phyloP scores from a whole-genome alignment of 2,888 invertebrate species.

The Xylocampa areola region DNA sequence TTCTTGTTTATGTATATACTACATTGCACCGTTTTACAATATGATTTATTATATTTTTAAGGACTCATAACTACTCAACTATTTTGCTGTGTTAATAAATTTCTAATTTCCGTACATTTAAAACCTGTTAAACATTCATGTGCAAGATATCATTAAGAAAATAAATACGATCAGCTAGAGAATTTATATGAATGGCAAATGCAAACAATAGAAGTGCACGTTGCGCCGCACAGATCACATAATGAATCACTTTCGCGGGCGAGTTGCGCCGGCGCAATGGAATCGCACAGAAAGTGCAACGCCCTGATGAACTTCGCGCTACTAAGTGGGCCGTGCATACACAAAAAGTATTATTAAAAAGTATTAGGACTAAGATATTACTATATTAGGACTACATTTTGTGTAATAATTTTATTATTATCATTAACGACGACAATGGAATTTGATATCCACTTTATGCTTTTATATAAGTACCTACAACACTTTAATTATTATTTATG shows the following conservation, averaged over 20 bases:
- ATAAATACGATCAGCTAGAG: constrained; percentile 29
- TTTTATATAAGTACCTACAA: too few species aligned
- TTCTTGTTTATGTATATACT: too few species aligned
- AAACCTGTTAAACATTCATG: constrained; percentile 15
- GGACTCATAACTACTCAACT: too few species aligned
- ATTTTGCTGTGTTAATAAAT: background rate
- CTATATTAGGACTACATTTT: too few species aligned
- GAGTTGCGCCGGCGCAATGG: constrained; percentile 69
- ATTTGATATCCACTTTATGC: too few species aligned
- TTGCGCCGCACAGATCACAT: constrained; percentile 58
- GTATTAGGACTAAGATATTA: too few species aligned
- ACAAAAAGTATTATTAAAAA: constrained; percentile 30
- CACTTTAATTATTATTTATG: too few species aligned
- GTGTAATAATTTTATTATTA: too few species aligned
- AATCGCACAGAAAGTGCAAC: constrained; percentile 84
- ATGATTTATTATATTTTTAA: too few species aligned
- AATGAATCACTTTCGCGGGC: constrained; percentile 84
- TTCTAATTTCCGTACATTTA: background rate
- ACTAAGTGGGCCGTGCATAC: constrained; percentile 73
- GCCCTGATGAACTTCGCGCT: constrained; percentile 86
- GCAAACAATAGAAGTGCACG: constrained; percentile 59
- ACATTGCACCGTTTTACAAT: too few species aligned
- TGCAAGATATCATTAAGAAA: constrained; percentile 21
- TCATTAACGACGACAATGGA: too few species aligned
- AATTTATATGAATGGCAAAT: constrained; percentile 61